A percentile compares a stretch with the other conserved stretches of the same genome.
Conservation (phyloP, 2,888 invertebrate genomes). For the Tuberolachnus salignus region DNA sequence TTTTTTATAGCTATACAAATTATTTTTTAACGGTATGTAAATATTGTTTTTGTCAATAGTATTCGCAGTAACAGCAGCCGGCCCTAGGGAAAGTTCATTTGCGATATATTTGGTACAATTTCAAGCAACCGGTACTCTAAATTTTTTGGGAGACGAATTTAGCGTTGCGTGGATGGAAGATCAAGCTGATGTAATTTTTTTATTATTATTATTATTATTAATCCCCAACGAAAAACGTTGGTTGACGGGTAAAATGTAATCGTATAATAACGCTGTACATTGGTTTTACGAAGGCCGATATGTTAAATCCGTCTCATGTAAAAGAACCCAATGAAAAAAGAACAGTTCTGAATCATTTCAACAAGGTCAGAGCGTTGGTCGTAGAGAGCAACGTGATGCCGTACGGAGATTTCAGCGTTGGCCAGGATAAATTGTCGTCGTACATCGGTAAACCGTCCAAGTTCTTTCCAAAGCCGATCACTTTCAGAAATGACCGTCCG, state of each 20-base stretch:
- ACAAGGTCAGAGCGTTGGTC: conserved; percentile 1
- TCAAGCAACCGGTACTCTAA: conserved; percentile 56
- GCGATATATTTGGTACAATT: conserved; percentile 67
- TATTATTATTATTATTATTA: neutral
- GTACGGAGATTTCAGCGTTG: conserved; percentile 48
- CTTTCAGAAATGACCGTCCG: neutral
- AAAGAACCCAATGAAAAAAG: neutral
- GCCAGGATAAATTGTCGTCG: conserved; percentile 5
- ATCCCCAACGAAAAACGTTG: neutral
- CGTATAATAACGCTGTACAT: neutral
- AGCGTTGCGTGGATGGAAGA: conserved; percentile 71
- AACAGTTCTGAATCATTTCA: conserved; percentile 33
- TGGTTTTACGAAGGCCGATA: neutral
- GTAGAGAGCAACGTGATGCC: conserved; percentile 40
- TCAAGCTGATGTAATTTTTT: conserved; percentile 63
- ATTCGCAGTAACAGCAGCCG: conserved; percentile 69
- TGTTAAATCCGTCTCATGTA: neutral
- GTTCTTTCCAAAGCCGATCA: neutral
- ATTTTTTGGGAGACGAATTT: conserved; percentile 69
- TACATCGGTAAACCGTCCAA: conserved; percentile 16
- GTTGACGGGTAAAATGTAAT: too few relatives aligned
- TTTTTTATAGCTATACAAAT: neutral
- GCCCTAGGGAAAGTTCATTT: conserved; percentile 67
- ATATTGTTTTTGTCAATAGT: conserved; percentile 62
- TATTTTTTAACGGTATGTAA: neutral